Evolutionary conservation across 2,797 vertebrate genomes (phyloP), one percentile per base, ranked within the genome.

Genomic region (Neosilurus hyrtlii): DNA sequence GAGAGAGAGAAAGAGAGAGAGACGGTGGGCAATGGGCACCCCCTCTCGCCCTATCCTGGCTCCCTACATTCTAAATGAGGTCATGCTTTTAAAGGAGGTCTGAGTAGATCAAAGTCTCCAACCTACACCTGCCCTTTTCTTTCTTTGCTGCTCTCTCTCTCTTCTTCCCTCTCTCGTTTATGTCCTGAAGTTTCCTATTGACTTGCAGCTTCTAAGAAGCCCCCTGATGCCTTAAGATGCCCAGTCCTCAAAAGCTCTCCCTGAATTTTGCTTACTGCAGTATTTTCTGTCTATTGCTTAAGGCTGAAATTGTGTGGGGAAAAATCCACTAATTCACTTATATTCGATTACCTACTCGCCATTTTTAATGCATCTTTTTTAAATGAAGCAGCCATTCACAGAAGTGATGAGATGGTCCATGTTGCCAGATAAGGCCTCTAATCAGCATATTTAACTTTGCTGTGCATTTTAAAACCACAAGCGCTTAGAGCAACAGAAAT

Each of bases 11-110:
- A 89, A 71, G 15, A 86, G 89, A 89, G 90, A 59, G 85, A 73
- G 89, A 83, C 87, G 83, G 88, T 89, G 86, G 87, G 88, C 89
- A 87, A 84, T 86, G 85, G 86, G 87, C 91, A 85, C 88, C 84
- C 83, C 86, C 79, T 75, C 76, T 65, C 82, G 8, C 87, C 90
- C 86, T 90, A 89, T 90, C 87, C 88, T 89, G 89, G 88, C 88
- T 91, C 90, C 94, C 93, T 92, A 94, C 95, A 94, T 96, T 95
- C 93, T 92, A 95, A 95, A 96, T 95, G 95, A 96, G 95, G 94
- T 95, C 94, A 93, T 88, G 85, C 90, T 91, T 94, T 90, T 94
- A 89, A 94, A 95, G 93, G 92, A 93, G 90, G 89, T 89, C 87
- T 87, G 90, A 82, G 51, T 76, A 83, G 92, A 94, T 96, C 96